These are phyloP conservation scores for Carposina sasakii DNA, from an alignment of 1,140 invertebrate species.

Conservation along the genomic window DNA sequence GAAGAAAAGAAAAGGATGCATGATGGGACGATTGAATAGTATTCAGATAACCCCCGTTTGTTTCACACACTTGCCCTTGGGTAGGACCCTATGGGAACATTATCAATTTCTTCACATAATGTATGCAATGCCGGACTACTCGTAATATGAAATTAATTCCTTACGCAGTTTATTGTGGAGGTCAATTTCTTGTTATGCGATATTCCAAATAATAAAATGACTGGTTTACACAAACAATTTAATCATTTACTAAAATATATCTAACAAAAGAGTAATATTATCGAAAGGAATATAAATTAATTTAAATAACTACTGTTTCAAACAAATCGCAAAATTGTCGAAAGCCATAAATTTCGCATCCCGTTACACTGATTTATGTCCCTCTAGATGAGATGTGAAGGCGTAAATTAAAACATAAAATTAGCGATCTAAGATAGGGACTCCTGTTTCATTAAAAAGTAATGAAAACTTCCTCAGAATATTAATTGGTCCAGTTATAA, in stretches of 20 bases:
- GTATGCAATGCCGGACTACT: no score
- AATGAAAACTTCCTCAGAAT: conserved; percentile 45
- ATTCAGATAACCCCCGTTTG: conserved; percentile 16
- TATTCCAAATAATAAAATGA: no score
- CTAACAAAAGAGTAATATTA: no score
- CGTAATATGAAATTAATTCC: no score
- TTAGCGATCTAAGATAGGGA: conserved; percentile 42
- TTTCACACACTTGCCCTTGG: conserved; percentile 24
- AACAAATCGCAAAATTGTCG: no score
- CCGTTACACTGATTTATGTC: conserved; percentile 33
- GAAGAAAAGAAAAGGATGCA: conserved; percentile 11
- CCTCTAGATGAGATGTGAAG: conserved; percentile 21
- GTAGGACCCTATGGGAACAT: conserved; percentile 16
- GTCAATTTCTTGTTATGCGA: no score
- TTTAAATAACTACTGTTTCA: no score
- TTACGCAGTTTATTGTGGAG: no score
- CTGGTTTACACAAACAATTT: no score
- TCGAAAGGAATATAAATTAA: no score
- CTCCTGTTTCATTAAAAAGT: conserved; percentile 45
- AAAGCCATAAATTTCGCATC: conserved; percentile 14
- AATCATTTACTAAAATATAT: no score
- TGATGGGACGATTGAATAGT: conserved; percentile 19
- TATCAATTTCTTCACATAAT: no score
- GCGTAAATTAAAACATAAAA: conserved; percentile 48
- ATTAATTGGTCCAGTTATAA: conserved; percentile 33